Evolutionary conservation across 2,113 vertebrate genomes (phyloP).

Genomic region (Panthera tigris): DNA sequence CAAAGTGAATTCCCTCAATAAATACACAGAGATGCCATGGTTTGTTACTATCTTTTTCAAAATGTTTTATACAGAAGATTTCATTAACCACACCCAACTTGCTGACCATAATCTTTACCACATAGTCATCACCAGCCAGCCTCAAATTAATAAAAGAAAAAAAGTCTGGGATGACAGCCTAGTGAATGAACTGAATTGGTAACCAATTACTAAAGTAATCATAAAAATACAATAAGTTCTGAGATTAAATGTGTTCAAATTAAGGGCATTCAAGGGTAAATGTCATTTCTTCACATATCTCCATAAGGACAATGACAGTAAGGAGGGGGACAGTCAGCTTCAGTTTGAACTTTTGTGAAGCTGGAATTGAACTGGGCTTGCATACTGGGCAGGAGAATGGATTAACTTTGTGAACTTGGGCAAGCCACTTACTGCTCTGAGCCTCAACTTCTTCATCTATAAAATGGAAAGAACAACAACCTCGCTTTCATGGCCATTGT

Average conservation of each 20-base stretch:
- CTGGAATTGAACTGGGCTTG: background rate
- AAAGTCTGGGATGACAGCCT: background rate
- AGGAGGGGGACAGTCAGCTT: background rate
- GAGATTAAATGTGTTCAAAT: background rate
- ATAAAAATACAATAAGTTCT: background rate
- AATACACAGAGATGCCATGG: background rate
- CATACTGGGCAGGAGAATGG: accelerated
- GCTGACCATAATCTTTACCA: background rate
- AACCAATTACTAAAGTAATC: background rate
- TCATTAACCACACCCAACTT: background rate
- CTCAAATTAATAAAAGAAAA: background rate
- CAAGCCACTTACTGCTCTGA: background rate
- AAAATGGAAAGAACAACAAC: background rate
- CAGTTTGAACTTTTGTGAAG: background rate
- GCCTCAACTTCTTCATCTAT: background rate
- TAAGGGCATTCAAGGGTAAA: background rate
- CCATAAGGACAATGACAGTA: background rate
- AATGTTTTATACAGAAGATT: background rate
- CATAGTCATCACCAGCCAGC: background rate
- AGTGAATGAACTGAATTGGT: background rate
- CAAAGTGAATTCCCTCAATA: background rate
- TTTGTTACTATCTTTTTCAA: background rate
- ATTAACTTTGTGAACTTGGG: accelerated
- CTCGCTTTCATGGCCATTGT: background rate
- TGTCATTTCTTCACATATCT: background rate